Percentiles rank a stretch among this genome's conserved stretches.
phyloP scores from a whole-genome alignment of 2,888 invertebrate species.

The Heterodera filipjevi region DNA sequence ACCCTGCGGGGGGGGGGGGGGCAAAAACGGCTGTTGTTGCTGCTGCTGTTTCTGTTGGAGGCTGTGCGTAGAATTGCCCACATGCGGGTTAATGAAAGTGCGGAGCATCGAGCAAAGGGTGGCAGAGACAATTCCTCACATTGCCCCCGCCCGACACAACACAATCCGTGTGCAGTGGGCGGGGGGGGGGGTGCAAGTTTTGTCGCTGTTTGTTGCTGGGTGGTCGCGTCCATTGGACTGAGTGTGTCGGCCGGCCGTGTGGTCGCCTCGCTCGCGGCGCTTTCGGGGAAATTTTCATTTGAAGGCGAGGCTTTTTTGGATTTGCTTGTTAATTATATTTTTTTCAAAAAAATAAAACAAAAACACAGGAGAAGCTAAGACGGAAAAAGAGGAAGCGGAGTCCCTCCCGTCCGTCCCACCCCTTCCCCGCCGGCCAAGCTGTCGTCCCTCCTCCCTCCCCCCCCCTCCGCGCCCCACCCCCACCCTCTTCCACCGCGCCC shows the following conservation, averaged over 20 bases:
- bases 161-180: background rate
- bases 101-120: background rate
- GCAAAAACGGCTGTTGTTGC: background rate
- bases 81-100: background rate
- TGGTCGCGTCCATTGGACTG: background rate
- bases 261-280: background rate
- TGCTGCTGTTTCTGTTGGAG: background rate
- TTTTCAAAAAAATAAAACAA: no score
- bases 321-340: no score
- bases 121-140: background rate
- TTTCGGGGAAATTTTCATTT: background rate
- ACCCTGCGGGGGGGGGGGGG: background rate
- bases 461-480: no score
- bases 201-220: constrained; percentile 2
- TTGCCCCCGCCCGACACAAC: background rate
- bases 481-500: background rate
- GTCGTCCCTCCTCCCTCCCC: no score
- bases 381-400: no score
- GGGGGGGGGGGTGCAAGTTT: background rate
- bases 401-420: no score
- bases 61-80: background rate
- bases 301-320: no score
- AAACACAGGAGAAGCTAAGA: no score
- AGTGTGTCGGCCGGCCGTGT: background rate
- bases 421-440: no score